These are phyloP conservation scores for Sarcophaga subvicina DNA, from an alignment of 2,888 invertebrate species.

Conservation along the genomic window DNA sequence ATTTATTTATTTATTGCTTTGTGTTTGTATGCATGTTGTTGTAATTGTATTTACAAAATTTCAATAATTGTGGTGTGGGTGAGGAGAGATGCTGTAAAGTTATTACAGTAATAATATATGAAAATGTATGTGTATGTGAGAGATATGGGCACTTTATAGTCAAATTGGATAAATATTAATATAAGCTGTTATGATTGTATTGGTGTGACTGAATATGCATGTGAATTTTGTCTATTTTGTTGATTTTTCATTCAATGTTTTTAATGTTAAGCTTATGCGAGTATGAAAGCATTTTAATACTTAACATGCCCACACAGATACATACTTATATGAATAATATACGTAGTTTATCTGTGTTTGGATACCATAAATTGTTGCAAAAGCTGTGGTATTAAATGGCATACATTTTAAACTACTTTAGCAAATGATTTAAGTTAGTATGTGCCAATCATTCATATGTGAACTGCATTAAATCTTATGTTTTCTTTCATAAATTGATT, in stretches of 20 bases:
- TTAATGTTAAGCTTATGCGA: not conserved
- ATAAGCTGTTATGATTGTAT: slow-evolving; percentile 1
- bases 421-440: not conserved
- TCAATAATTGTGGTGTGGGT: slow-evolving; percentile 29
- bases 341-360: too few species aligned
- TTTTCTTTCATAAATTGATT: too few species aligned
- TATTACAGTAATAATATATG: not conserved
- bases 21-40: not conserved
- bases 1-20: not conserved
- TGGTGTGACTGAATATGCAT: not conserved
- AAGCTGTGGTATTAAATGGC: too few species aligned
- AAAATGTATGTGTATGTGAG: not conserved
- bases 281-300: not conserved
- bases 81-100: not conserved
- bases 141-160: not conserved
- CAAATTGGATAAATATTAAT: not conserved
- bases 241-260: not conserved
- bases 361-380: too few species aligned
- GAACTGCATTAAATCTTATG: too few species aligned
- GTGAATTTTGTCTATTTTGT: not conserved
- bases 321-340: too few species aligned
- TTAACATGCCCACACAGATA: not conserved
- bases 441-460: too few species aligned
- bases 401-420: too few species aligned
- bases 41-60: slow-evolving; percentile 17